phyloP scores from a whole-genome alignment of 2,113 vertebrate genomes.

The Tetraodon nigroviridis region DNA sequence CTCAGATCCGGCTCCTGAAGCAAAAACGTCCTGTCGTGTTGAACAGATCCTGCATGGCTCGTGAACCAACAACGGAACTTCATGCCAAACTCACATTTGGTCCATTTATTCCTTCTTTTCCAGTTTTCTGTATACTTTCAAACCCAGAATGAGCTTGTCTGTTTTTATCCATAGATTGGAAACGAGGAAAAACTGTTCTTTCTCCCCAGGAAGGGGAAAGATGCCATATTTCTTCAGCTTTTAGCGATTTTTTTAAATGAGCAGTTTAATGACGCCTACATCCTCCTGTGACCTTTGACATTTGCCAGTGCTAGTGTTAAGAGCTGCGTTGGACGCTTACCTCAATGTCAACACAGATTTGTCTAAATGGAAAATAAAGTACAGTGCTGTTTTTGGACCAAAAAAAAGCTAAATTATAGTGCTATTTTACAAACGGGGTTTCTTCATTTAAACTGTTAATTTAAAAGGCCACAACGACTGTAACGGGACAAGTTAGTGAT shows the following conservation, averaged over 20 bases:
- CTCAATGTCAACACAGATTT: slow-evolving; percentile 38
- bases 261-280: slow-evolving; percentile 11
- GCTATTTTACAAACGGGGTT: slow-evolving; percentile 29
- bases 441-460: slow-evolving; percentile 20
- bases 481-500: neutral
- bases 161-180: too few relatives aligned
- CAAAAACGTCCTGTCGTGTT: slow-evolving; percentile 6
- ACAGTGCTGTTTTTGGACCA: slow-evolving; percentile 56
- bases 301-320: slow-evolving; percentile 15
- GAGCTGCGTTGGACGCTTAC: slow-evolving; percentile 33
- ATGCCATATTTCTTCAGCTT: slow-evolving; percentile 10
- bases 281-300: slow-evolving; percentile 14
- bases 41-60: slow-evolving; percentile 32
- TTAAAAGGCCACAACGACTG: slow-evolving; percentile 13
- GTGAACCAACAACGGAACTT: slow-evolving; percentile 24
- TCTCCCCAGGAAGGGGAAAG: slow-evolving; percentile 10
- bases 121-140: slow-evolving; percentile 28
- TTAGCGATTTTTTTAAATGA: slow-evolving; percentile 10
- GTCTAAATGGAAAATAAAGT: slow-evolving; percentile 40
- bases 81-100: slow-evolving; percentile 23
- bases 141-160: slow-evolving; percentile 17
- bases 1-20: slow-evolving; percentile 21
- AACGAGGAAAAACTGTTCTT: neutral
- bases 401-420: slow-evolving; percentile 36
- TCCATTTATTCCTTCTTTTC: neutral